A percentile compares a stretch with the other conserved stretches of the same genome.
These are phyloP conservation scores for Nephrocerus scutellatus DNA, from an alignment of 2,888 invertebrate species.

Conservation along the genomic window DNA sequence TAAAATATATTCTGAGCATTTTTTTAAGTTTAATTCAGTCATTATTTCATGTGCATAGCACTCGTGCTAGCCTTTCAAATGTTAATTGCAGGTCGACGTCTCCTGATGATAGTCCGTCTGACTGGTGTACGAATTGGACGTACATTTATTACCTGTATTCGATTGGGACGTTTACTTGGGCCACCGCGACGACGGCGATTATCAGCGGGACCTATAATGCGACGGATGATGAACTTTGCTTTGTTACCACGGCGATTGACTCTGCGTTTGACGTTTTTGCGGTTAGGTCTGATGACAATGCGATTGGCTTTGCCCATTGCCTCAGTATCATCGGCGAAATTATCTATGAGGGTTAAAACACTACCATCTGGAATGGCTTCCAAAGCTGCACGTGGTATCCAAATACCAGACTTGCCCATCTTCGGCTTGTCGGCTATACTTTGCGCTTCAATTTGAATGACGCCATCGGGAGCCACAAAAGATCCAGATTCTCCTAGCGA, in stretches of 20 bases:
- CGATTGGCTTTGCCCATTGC: conserved; percentile 36
- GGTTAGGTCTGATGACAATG: conserved; percentile 34
- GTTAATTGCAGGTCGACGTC: too few species aligned
- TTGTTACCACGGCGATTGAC: conserved; percentile 22
- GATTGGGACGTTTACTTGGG: conserved; percentile 24
- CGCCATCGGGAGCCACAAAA: conserved; percentile 37
- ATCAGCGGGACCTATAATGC: too few species aligned
- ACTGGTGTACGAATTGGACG: conserved; percentile 12
- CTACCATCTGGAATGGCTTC: conserved; percentile 40
- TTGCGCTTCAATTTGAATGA: conserved; percentile 38
- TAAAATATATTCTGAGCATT: too few species aligned
- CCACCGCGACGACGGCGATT: conserved; percentile 20
- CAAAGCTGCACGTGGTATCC: conserved; percentile 36
- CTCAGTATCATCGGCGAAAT: conserved; percentile 18
- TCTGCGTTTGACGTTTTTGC: conserved; percentile 28
- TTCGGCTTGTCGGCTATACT: conserved; percentile 35
- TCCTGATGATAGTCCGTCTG: too few species aligned
- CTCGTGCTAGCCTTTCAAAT: too few species aligned
- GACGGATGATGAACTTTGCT: too few species aligned
- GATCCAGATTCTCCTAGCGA: conserved; percentile 35
- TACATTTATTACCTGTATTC: conserved; percentile 21
- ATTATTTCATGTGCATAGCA: too few species aligned
- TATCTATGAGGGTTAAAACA: conserved; percentile 37
- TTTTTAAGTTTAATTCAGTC: too few species aligned
- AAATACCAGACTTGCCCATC: conserved; percentile 35